Evolutionary conservation across 2,797 vertebrate genomes (phyloP), one percentile per base, ranked within the genome.

Genomic region (Acanthiza pusilla): DNA sequence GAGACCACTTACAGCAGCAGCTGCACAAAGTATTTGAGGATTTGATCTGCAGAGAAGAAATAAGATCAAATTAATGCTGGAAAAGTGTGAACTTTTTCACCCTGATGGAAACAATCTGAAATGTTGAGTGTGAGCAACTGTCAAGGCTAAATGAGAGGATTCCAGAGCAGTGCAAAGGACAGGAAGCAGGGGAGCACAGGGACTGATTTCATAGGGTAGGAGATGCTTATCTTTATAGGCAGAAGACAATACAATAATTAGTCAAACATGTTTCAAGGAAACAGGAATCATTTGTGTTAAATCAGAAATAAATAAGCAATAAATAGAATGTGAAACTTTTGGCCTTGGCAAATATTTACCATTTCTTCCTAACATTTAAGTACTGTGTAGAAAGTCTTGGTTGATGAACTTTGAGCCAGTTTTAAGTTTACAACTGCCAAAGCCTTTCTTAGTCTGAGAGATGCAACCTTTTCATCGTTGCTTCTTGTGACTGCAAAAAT

Each of bases 221-320:
- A 38, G 18, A 72, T 85, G 26, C 70, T 95, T 94, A 62, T 78
- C 25, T 40, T 89, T 85, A 88, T 63, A 90, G 50, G 27, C 54
- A 88, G 62, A 90, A 94, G 32, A 72, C 66, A 84, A 54, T 76
- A 36, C 25, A 82, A 3, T 55, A 62, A 85, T 73, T 94, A 89
- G 51, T 91, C 47, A 81, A 83, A 71, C 38, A 80, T 4, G 16
- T 82, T 82, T 95, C 55, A 92, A 80, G 82, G 89, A 80, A 96
- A 85, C 20, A 45, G 62, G 43, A 84, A 66, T 94, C 0, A 47
- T 80, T 91, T 74, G 15, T 57, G 30, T 48, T 94, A 91, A 88
- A 83, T n/a, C 38, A 54, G 61, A 81, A 90, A 40, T 34, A 54
- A 62, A 18, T 47, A 30, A 65, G 58, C 38, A 78, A 51, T 88